Percentiles rank a stretch among this genome's conserved stretches.
Evolutionary conservation across 1,140 invertebrate species (phyloP).

Genomic region (Lepidurus couesii): DNA sequence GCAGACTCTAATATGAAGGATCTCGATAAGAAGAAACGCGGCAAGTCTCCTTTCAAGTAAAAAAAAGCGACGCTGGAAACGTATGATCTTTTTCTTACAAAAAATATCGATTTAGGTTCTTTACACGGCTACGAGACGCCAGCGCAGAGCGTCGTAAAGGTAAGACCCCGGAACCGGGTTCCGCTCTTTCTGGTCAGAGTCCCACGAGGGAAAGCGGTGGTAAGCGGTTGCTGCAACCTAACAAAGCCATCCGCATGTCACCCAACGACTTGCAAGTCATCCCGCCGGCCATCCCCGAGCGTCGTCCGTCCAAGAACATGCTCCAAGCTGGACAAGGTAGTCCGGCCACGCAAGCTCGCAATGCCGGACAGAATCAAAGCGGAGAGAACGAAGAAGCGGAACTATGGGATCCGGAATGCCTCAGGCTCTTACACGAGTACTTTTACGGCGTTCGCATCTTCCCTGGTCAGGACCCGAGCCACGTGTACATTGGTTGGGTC

Average conservation of each 20-base stretch:
- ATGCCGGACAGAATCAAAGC: constrained; percentile 54
- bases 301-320: constrained; percentile 43
- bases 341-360: constrained; percentile 40
- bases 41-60: constrained; percentile 83
- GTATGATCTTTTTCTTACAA: not conserved
- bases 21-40: constrained; percentile 72
- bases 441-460: constrained; percentile 90
- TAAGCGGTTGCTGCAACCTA: constrained; percentile 41
- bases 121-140: constrained; percentile 65
- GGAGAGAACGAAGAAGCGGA: constrained; percentile 62
- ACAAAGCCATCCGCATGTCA: constrained; percentile 39
- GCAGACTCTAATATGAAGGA: constrained; percentile 46
- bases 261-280: constrained; percentile 58
- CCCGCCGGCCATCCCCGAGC: constrained; percentile 61
- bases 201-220: constrained; percentile 39
- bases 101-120: constrained; percentile 56
- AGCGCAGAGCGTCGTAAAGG: constrained; percentile 58
- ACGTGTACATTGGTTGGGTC: constrained; percentile 99
- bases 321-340: constrained; percentile 43
- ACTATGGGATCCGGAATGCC: constrained; percentile 74
- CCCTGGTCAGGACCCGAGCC: constrained; percentile 77
- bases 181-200: constrained; percentile 36
- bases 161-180: constrained; percentile 61
- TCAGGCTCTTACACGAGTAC: constrained; percentile 95
- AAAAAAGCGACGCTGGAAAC: not conserved